phyloP scores from a whole-genome alignment of 2,888 invertebrate genomes.

The Apamea anceps region DNA sequence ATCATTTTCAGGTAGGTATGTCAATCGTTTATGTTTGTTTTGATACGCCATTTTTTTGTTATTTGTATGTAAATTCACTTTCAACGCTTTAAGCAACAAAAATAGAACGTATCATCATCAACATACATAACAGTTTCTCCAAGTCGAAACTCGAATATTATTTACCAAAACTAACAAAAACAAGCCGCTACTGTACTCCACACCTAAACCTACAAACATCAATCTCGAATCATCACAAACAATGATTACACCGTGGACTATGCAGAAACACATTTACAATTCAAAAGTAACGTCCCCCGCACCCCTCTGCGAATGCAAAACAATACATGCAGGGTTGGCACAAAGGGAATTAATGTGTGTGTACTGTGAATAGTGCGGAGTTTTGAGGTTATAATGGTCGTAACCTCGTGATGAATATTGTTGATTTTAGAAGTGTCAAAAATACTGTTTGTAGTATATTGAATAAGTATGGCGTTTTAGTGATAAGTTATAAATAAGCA shows the following conservation, averaged over 20 bases:
- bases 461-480: neutral
- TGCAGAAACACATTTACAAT: constrained; percentile 68
- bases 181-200: neutral
- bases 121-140: neutral
- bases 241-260: constrained; percentile 60
- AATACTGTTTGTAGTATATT: neutral
- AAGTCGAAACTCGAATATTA: neutral
- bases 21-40: neutral
- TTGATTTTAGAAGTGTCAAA: neutral
- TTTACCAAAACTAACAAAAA: constrained; percentile 10
- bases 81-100: too few species aligned
- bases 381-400: constrained; percentile 42
- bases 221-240: constrained; percentile 57
- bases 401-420: constrained; percentile 15
- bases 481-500: neutral
- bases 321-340: constrained; percentile 62
- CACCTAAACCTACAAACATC: constrained; percentile 42
- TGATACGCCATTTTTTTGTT: too few species aligned
- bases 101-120: too few species aligned
- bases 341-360: constrained; percentile 56
- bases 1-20: neutral
- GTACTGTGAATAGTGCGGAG: constrained; percentile 1
- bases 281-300: constrained; percentile 60
- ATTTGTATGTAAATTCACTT: too few species aligned
- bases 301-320: constrained; percentile 50